Percentiles rank a stretch among this genome's conserved stretches.
phyloP scores from a whole-genome alignment of 2,797 vertebrate genomes.

The Neostethus bicornis region DNA sequence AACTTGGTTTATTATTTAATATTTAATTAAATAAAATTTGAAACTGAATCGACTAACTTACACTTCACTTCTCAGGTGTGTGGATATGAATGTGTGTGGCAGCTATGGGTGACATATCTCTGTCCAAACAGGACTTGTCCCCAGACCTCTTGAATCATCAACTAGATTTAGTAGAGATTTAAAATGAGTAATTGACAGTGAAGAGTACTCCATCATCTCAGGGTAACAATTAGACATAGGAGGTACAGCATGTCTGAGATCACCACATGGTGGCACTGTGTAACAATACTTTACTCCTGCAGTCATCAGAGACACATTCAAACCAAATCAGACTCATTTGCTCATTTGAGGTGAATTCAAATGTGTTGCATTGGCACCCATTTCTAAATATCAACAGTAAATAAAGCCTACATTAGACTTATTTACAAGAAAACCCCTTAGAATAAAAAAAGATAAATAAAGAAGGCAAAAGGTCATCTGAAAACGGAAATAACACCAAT shows the following conservation, averaged over 20 bases:
- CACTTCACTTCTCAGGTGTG: conserved; percentile 15
- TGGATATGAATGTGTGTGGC: conserved; percentile 7
- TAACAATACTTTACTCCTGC: conserved; percentile 46
- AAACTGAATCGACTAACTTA: too few relatives aligned
- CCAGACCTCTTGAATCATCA: background rate
- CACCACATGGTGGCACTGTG: conserved; percentile 71
- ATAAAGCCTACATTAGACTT: background rate
- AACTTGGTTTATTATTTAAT: too few relatives aligned
- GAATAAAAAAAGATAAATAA: background rate
- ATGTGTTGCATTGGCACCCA: conserved; percentile 11
- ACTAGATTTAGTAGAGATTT: conserved; percentile 3
- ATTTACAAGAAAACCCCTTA: background rate
- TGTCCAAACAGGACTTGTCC: background rate
- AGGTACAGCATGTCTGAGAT: background rate
- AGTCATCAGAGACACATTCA: conserved; percentile 27
- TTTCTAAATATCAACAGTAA: background rate
- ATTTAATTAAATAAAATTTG: too few relatives aligned
- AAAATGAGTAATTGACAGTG: conserved; percentile 9
- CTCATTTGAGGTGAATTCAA: conserved; percentile 7
- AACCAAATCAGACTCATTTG: conserved; percentile 28
- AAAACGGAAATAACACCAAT: background rate
- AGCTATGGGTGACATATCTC: conserved; percentile 10
- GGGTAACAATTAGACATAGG: conserved; percentile 7
- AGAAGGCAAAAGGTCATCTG: background rate
- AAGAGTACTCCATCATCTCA: background rate